These are phyloP conservation scores for Montifringilla adamsi DNA, from an alignment of 2,113 vertebrate genomes.

Conservation along the genomic window DNA sequence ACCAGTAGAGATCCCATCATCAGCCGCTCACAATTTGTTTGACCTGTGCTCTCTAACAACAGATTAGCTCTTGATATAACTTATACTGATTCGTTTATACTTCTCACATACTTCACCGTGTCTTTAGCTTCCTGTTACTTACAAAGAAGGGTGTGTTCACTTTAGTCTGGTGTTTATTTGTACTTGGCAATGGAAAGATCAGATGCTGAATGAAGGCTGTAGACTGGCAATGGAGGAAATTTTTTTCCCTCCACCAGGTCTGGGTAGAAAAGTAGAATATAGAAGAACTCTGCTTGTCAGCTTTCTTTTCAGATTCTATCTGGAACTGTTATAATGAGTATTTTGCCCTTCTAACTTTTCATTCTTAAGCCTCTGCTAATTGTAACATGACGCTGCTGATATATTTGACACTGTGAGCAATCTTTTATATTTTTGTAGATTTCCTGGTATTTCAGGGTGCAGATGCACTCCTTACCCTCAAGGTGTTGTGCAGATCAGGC, in stretches of 20 bases:
- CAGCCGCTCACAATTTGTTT: not conserved
- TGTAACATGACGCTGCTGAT: not conserved
- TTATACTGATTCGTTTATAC: not conserved
- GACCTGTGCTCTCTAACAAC: not conserved
- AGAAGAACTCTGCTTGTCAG: constrained; percentile 79
- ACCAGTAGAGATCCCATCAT: not conserved
- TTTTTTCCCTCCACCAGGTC: constrained; percentile 67
- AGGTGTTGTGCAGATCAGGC: not conserved
- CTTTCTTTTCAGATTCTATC: constrained; percentile 86
- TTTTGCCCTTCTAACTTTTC: not conserved
- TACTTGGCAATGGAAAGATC: constrained; percentile 75
- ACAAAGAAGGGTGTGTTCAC: not conserved
- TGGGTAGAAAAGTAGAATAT: constrained; percentile 81
- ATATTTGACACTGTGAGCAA: not conserved
- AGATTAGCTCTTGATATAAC: not conserved
- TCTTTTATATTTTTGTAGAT: not conserved
- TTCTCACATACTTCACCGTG: not conserved
- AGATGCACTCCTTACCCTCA: not conserved
- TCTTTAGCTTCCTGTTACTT: not conserved
- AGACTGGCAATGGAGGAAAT: constrained; percentile 79
- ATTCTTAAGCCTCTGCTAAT: not conserved
- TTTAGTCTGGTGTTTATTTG: not conserved
- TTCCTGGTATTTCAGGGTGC: not conserved
- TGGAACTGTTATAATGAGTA: constrained; percentile 62
- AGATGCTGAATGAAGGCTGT: constrained; percentile 76